phyloP scores from a whole-genome alignment of 2,888 invertebrate species.

The Furcula furcula region DNA sequence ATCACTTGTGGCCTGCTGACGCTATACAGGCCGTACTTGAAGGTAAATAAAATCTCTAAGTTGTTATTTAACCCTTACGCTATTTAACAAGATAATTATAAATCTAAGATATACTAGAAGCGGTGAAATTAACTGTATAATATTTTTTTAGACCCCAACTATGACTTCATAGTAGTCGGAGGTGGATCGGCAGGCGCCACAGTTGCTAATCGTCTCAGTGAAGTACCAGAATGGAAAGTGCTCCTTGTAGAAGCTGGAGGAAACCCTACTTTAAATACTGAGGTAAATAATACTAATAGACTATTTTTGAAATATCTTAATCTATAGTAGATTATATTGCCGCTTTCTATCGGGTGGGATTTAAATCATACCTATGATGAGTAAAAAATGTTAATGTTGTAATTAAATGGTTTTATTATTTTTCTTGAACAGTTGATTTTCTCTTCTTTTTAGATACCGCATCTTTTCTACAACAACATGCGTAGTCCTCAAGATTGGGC shows the following conservation, averaged over 20 bases:
- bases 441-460: slow-evolving; percentile 41
- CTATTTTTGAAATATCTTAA: no score
- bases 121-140: neutral
- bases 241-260: slow-evolving; percentile 84
- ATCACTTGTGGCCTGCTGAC: slow-evolving; percentile 81
- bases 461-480: slow-evolving; percentile 43
- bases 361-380: no score
- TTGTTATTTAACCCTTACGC: no score
- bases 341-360: no score
- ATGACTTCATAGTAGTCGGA: slow-evolving; percentile 84
- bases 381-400: no score
- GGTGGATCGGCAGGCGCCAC: slow-evolving; percentile 85
- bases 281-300: slow-evolving; percentile 47
- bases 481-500: slow-evolving; percentile 72
- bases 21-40: slow-evolving; percentile 54
- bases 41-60: no score
- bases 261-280: slow-evolving; percentile 81
- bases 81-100: no score
- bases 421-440: no score
- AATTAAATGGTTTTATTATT: no score
- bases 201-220: slow-evolving; percentile 82
- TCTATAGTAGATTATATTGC: no score
- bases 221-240: slow-evolving; percentile 81
- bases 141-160: slow-evolving; percentile 62
- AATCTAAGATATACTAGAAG: no score